Evolutionary conservation across 2,888 invertebrate genomes (phyloP).

Genomic region (Hypomecis punctinalis): DNA sequence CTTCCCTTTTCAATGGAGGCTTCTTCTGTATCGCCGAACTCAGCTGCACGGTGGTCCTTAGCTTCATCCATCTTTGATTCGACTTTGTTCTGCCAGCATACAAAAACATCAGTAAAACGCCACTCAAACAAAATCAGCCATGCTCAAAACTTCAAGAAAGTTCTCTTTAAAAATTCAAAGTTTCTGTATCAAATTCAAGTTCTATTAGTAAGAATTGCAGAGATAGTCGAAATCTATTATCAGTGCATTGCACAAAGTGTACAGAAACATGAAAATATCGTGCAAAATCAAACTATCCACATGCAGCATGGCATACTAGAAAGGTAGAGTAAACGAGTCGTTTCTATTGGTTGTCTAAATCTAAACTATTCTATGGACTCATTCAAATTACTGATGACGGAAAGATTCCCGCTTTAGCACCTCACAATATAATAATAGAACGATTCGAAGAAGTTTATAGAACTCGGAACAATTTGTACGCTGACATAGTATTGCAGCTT

Average conservation of each 20-base stretch:
- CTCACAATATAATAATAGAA: not conserved
- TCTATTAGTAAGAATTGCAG: conserved; percentile 34
- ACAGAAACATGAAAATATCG: conserved; percentile 62
- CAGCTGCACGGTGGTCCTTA: conserved; percentile 96
- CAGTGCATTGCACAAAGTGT: conserved; percentile 57
- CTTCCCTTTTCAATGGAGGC: conserved; percentile 95
- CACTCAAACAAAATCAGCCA: conserved; percentile 62
- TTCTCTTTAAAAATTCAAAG: conserved; percentile 28
- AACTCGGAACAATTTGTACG: conserved; percentile 2
- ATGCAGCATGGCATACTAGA: conserved; percentile 78
- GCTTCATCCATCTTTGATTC: conserved; percentile 98
- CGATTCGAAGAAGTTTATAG: conserved; percentile 3
- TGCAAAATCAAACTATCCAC: conserved; percentile 74
- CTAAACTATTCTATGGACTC: conserved; percentile 52
- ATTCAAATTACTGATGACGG: conserved; percentile 41
- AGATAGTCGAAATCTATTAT: conserved; percentile 40
- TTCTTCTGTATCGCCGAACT: conserved; percentile 96
- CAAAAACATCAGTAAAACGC: conserved; percentile 45
- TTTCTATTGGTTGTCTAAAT: conserved; percentile 68
- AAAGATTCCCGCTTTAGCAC: conserved; percentile 11
- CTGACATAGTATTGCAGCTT: conserved; percentile 2
- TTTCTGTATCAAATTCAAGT: conserved; percentile 24
- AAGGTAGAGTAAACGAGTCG: conserved; percentile 70
- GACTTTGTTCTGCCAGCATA: conserved; percentile 91
- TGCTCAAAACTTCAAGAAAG: conserved; percentile 58